These are phyloP conservation scores for Rhyacophila evoluta DNA, from an alignment of 2,888 invertebrate genomes.

Conservation along the genomic window DNA sequence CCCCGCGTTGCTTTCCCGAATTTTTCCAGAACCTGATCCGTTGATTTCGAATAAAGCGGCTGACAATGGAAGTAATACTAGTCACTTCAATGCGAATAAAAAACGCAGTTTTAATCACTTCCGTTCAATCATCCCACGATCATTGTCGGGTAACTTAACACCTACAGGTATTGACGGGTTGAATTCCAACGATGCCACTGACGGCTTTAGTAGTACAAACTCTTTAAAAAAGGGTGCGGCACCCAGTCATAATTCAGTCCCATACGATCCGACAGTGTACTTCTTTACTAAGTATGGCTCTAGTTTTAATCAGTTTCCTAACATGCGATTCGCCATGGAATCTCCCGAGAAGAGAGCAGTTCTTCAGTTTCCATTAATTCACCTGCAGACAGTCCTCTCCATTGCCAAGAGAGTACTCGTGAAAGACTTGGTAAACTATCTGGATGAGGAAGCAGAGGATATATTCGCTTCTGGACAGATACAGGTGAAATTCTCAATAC, in stretches of 20 bases:
- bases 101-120: constrained; percentile 79
- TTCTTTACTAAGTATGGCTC: constrained; percentile 95
- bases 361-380: constrained; percentile 80
- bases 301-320: constrained; percentile 90
- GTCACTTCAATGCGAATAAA: constrained; percentile 67
- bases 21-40: constrained; percentile 83
- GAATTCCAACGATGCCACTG: constrained; percentile 57
- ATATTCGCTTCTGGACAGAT: constrained; percentile 80
- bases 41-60: constrained; percentile 41
- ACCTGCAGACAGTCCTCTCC: constrained; percentile 83
- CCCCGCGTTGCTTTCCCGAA: constrained; percentile 83
- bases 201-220: constrained; percentile 41
- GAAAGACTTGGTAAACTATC: constrained; percentile 82
- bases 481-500: constrained; percentile 60
- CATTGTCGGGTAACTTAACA: constrained; percentile 85
- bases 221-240: constrained; percentile 59
- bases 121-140: constrained; percentile 91
- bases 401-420: constrained; percentile 87
- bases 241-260: constrained; percentile 74
- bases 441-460: constrained; percentile 88
- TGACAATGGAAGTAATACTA: not conserved
- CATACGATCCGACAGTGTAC: constrained; percentile 85
- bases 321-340: constrained; percentile 79
- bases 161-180: constrained; percentile 69
- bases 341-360: constrained; percentile 76